Percentiles rank a stretch among this genome's conserved stretches.
These are phyloP conservation scores for Lethrus apterus DNA, from an alignment of 1,140 invertebrate species.

Conservation along the genomic window DNA sequence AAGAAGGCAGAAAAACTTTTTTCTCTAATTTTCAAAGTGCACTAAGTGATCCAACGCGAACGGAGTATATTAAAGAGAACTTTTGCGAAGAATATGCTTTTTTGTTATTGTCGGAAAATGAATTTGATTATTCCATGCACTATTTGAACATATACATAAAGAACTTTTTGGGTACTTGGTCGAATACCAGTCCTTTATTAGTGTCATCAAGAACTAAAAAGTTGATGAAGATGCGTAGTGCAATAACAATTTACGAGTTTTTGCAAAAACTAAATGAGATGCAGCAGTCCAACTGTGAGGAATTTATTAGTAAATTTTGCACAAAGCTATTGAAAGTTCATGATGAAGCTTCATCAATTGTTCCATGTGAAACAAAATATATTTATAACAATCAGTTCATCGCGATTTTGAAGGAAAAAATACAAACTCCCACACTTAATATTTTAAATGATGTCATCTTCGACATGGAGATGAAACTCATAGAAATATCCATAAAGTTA, in stretches of 20 bases:
- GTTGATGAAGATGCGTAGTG: conserved; percentile 38
- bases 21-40: conserved; percentile 26
- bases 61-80: conserved; percentile 31
- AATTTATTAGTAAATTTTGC: conserved; percentile 5
- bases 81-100: conserved; percentile 44
- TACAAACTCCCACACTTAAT: conserved; percentile 10
- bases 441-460: conserved; percentile 18
- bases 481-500: conserved; percentile 39
- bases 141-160: conserved; percentile 35
- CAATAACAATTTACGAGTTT: conserved; percentile 13
- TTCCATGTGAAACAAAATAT: conserved; percentile 23
- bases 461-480: conserved; percentile 33
- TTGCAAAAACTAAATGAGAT: conserved; percentile 6
- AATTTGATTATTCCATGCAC: conserved; percentile 26
- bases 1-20: conserved; percentile 18
- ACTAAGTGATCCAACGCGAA: conserved; percentile 28
- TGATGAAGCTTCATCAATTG: not conserved
- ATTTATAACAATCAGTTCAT: conserved; percentile 29
- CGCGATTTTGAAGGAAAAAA: conserved; percentile 16
- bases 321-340: conserved; percentile 14
- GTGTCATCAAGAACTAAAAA: conserved; percentile 37
- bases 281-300: conserved; percentile 4
- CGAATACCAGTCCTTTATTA: conserved; percentile 40
- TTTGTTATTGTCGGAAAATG: conserved; percentile 32
- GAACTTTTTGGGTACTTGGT: conserved; percentile 43